Conservation (phyloP, 2,113 vertebrate species). For the Oenanthe melanoleuca region DNA sequence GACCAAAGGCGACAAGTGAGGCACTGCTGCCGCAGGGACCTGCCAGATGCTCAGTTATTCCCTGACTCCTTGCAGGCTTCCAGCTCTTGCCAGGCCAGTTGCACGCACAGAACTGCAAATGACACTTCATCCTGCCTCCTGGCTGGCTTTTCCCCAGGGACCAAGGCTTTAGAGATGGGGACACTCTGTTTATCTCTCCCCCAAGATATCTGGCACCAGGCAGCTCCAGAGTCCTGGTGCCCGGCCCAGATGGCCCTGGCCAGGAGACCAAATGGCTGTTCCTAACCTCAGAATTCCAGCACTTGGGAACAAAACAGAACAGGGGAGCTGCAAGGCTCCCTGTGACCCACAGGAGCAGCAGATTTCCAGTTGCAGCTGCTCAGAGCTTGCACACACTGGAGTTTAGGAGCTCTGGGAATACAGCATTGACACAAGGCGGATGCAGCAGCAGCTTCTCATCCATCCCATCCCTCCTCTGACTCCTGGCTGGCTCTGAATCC, state of each 20-base stretch:
- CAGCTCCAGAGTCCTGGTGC: not conserved
- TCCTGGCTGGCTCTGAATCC: not conserved
- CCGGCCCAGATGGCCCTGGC: not conserved
- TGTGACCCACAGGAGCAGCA: not conserved
- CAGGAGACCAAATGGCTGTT: not conserved
- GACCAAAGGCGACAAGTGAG: slow-evolving; percentile 11
- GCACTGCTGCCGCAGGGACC: not conserved
- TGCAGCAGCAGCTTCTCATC: not conserved
- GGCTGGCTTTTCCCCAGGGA: not conserved
- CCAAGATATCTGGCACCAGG: not conserved
- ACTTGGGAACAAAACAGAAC: not conserved
- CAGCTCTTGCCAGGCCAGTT: not conserved
- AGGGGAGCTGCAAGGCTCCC: not conserved
- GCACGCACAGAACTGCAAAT: not conserved
- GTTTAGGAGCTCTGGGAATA: not conserved
- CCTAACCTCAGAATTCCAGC: not conserved
- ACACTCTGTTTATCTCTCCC: not conserved
- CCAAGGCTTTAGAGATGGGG: not conserved
- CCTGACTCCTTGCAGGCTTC: not conserved
- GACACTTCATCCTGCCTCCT: not conserved
- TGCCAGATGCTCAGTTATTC: not conserved
- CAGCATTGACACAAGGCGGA: rapidly evolving
- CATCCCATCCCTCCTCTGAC: not conserved
- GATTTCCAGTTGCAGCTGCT: not conserved
- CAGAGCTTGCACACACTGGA: not conserved